Evolutionary conservation across 1,140 invertebrate genomes (phyloP), one percentile per base, ranked within the genome.

Genomic region (Oreohelix idahoensis): DNA sequence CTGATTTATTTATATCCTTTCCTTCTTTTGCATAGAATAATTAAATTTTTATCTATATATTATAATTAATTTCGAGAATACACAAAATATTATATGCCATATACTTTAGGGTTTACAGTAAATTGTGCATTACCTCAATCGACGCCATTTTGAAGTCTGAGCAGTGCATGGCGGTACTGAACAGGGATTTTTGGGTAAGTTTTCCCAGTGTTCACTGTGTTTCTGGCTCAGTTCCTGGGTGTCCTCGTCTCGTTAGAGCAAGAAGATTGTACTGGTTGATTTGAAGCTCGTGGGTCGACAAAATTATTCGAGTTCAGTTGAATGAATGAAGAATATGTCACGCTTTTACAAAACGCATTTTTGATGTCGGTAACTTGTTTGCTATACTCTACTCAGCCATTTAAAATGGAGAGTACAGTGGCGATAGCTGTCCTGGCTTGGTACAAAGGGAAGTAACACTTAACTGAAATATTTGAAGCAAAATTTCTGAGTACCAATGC

Each of bases 171-270:
- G 89, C 89, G 89, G 89, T 89, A 88, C 87, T 81, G 78, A 85
- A 84, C 80, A 82, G 85, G 84, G 86, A 90, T 87, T 89, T 90
- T 90, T 90, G 89, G 89, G 89, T 90, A 90, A 90, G 89, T 90
- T 90, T 90, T 90, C 88, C 88, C 89, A 89, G 88, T 89, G 88
- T 90, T 89, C 88, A 84, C 80, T 84, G 84, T 84, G 80, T 69
- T n/a, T 53, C 39, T 36, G 58, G 29, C 49, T 58, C 49, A 82
- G 80, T 82, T 82, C 80, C 80, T 82, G 77, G 77, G 53, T 32
- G n/a, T n/a, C 23, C 36, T 53, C 17, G 20, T n/a, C n/a, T n/a
- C n/a, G n/a, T n/a, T n/a, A 49, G 29, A 11, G 1, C 71, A 1
- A 29, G n/a, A n/a, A 74, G 39, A 5, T 29, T 42, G 71, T 20